Evolutionary conservation across 2,888 invertebrate genomes (phyloP).

Genomic region (Aporophyla lueneburgensis): DNA sequence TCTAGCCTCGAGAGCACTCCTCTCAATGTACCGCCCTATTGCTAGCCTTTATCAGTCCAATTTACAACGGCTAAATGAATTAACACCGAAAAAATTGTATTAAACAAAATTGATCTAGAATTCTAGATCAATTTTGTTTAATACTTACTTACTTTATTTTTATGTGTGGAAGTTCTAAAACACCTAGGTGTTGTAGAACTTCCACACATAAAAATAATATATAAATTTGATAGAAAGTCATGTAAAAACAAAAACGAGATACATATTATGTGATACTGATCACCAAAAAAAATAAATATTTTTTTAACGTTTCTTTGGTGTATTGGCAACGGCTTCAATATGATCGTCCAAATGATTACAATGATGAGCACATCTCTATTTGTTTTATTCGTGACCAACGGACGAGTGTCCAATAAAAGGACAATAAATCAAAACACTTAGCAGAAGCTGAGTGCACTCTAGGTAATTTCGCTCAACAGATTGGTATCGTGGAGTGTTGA

Average conservation of each 20-base stretch:
- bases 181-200: not conserved
- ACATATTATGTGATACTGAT: no score
- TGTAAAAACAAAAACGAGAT: no score
- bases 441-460: slow-evolving; percentile 82
- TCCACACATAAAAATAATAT: no score
- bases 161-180: no score
- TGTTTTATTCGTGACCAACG: slow-evolving; percentile 72
- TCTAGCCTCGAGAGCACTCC: slow-evolving; percentile 87
- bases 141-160: no score
- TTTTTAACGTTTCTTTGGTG: not conserved
- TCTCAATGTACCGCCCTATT: slow-evolving; percentile 73
- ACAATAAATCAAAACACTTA: slow-evolving; percentile 88
- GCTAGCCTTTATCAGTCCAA: slow-evolving; percentile 83
- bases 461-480: slow-evolving; percentile 82
- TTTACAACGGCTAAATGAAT: slow-evolving; percentile 41
- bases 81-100: not conserved
- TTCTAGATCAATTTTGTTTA: no score
- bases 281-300: no score
- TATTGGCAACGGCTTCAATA: not conserved
- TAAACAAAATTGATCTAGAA: not conserved
- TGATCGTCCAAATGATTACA: not conserved
- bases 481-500: slow-evolving; percentile 73
- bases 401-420: slow-evolving; percentile 85
- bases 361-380: slow-evolving; percentile 25
- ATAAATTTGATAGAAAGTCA: no score